These are phyloP conservation scores for Platorchestia sp. DNA, from an alignment of 1,140 invertebrate genomes.

Conservation along the genomic window DNA sequence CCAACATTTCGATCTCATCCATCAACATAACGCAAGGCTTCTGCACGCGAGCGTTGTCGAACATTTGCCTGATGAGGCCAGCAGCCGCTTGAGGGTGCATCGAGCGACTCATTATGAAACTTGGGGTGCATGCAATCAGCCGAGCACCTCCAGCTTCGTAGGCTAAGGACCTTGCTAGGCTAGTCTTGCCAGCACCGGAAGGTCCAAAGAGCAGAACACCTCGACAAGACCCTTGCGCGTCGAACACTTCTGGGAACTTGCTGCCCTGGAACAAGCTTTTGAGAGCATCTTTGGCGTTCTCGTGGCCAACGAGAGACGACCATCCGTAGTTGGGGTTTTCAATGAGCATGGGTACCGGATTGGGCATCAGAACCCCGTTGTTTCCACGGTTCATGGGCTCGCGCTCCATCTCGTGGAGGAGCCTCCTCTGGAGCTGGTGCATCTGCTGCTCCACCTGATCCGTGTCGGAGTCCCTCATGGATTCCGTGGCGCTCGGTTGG, in stretches of 20 bases:
- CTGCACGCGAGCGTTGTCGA: constrained; percentile 64
- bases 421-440: constrained; percentile 25
- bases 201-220: constrained; percentile 66
- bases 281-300: constrained; percentile 66
- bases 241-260: constrained; percentile 65
- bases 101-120: constrained; percentile 59
- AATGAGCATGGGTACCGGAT: constrained; percentile 61
- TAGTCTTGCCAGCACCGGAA: constrained; percentile 65
- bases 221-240: constrained; percentile 65
- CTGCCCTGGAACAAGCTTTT: constrained; percentile 64
- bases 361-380: constrained; percentile 56
- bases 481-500: constrained; percentile 65
- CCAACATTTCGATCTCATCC: constrained; percentile 64
- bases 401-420: constrained; percentile 15
- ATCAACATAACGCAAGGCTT: constrained; percentile 64
- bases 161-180: constrained; percentile 64
- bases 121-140: constrained; percentile 61
- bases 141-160: constrained; percentile 62
- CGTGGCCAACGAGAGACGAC: constrained; percentile 64
- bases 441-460: constrained; percentile 58
- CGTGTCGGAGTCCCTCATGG: constrained; percentile 67
- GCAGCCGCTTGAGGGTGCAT: constrained; percentile 60
- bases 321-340: constrained; percentile 66
- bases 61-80: constrained; percentile 65
- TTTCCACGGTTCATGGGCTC: constrained; percentile 41